Conservation (phyloP, 2,797 vertebrate species). For the Spinus pinus region DNA sequence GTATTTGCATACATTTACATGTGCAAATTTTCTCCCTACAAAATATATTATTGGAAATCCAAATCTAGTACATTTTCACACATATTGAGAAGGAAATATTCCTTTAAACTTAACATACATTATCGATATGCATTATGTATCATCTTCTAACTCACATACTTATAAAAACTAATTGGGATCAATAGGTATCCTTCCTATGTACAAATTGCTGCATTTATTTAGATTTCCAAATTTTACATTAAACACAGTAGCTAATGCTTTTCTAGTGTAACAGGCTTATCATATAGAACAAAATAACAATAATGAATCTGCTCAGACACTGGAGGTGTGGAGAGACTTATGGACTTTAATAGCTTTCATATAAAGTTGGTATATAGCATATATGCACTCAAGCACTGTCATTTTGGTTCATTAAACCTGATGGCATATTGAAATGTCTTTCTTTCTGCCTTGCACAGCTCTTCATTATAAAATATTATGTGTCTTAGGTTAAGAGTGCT, state of each 20-base stretch:
- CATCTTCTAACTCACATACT: not conserved
- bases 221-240: not conserved
- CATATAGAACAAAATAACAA: not conserved
- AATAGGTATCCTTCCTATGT: not conserved
- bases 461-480: not conserved
- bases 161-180: not conserved
- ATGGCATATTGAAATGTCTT: not conserved
- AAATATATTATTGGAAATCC: not conserved
- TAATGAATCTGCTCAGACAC: not conserved
- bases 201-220: not conserved
- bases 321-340: not conserved
- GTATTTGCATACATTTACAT: accelerated
- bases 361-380: not conserved
- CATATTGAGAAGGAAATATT: not conserved
- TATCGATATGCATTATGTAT: not conserved
- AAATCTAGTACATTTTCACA: not conserved
- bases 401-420: not conserved
- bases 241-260: not conserved
- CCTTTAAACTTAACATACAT: not conserved
- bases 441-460: not conserved
- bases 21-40: not conserved
- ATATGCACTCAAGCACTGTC: not conserved
- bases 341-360: not conserved
- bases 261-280: not conserved
- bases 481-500: not conserved